Base-by-base conservation (phyloP, 2,113 vertebrate species). In the Egretta garzetta region DNA sequence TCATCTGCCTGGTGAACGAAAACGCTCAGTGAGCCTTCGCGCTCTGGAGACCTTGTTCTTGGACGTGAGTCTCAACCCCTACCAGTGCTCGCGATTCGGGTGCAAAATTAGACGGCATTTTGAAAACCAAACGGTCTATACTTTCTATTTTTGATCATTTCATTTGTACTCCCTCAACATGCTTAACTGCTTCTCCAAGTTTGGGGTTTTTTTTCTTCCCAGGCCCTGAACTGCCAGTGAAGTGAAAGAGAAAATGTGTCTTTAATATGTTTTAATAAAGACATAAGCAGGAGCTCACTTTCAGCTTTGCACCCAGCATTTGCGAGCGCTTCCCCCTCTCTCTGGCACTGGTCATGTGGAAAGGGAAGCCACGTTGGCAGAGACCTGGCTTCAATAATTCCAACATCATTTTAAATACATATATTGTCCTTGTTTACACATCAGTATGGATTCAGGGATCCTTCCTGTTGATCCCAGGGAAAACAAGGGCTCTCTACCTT, bases 131-230 rank as follows among this genome's bases (percentile, higher is more conserved):
- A 55, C 77, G 14, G 85, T 94, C 85, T 90, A 35, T 22, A 24
- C 50, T 90, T 91, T 94, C 96, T 97, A 39, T 82, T 97, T 97
- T 88, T 92, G 47, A 93, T 90, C 2, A 3, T 95, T 97, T 74
- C 27, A 67, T 91, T 96, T 62, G 50, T 87, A 76, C 47, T 94
- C 91, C 17, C 6, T 94, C 88, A 21, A 24, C 49, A 20, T 90
- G 86, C 97, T 94, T 94, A 94, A 94, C 80, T 82, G 56, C 63
- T 76, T 92, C 35, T 60, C 32, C 67, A 47, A 47, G 41, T 41
- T 41, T 41, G 12, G 49, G 43, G 82, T 41, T 49, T 0, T 52
- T 49, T 67, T 43, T 37, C 17, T 14, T 14, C 1, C 47, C 53
- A 88, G 59, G 63, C 77, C 77, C 90, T 96, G 76, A 94, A 93